A percentile compares a stretch with the other conserved stretches of the same genome.
These are phyloP conservation scores for Tachyglossus aculeatus DNA, from an alignment of 2,797 vertebrate species.

Conservation along the genomic window DNA sequence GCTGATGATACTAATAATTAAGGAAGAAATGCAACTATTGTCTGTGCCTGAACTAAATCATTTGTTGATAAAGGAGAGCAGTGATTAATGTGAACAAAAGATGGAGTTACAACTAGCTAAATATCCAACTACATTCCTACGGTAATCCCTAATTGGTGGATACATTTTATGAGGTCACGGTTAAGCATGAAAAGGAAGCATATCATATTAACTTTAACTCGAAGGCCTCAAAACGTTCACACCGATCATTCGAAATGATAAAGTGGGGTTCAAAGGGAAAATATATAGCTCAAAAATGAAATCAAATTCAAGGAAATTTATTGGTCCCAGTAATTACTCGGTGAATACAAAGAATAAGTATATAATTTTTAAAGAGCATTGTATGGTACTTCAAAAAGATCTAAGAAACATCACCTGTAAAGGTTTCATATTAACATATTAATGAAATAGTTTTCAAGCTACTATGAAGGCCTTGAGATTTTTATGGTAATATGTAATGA, in stretches of 20 bases:
- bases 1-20: too few species aligned
- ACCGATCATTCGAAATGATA: background rate
- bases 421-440: slow-evolving; percentile 37
- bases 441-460: slow-evolving; percentile 33
- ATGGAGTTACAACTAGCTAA: background rate
- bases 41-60: too few species aligned
- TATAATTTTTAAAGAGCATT: slow-evolving; percentile 11
- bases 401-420: slow-evolving; percentile 31
- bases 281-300: slow-evolving; percentile 8
- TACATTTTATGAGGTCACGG: background rate
- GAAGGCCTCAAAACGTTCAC: background rate
- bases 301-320: slow-evolving; percentile 6
- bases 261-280: background rate
- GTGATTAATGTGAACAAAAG: background rate
- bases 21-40: too few species aligned
- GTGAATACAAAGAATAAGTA: slow-evolving; percentile 11
- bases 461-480: background rate
- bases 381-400: slow-evolving; percentile 16
- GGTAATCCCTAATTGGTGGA: background rate
- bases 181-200: background rate
- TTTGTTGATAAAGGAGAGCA: too few species aligned
- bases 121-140: background rate
- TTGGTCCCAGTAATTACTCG: slow-evolving; percentile 4
- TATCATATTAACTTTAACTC: background rate
- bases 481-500: slow-evolving; percentile 11